phyloP scores from a whole-genome alignment of 2,888 invertebrate genomes.

The Baronia brevicornis region DNA sequence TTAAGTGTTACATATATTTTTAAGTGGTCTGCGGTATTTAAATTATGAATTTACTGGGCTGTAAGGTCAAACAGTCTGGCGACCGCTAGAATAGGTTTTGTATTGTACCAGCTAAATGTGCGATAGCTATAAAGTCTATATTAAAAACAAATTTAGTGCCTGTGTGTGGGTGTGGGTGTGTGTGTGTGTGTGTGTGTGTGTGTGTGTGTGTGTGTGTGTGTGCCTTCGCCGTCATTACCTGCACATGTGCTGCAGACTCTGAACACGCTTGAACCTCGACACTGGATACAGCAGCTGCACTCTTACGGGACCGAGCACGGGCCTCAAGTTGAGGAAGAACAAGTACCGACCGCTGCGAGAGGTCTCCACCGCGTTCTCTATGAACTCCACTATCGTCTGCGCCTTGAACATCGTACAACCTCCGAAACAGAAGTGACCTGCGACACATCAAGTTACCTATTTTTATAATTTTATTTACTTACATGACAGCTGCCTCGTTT shows the following conservation, averaged over 20 bases:
- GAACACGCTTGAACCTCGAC: constrained; percentile 93
- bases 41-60: too few relatives aligned
- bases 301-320: constrained; percentile 91
- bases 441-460: constrained; percentile 24
- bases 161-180: too few relatives aligned
- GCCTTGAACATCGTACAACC: constrained; percentile 96
- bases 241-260: constrained; percentile 95
- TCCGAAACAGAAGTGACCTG: constrained; percentile 97
- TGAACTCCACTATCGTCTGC: constrained; percentile 95
- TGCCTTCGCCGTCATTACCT: too few relatives aligned
- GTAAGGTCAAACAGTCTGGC: too few relatives aligned
- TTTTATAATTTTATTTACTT: too few relatives aligned
- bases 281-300: constrained; percentile 95
- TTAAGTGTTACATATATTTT: too few relatives aligned
- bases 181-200: too few relatives aligned
- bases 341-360: constrained; percentile 94
- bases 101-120: not conserved
- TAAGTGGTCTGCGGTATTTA: too few relatives aligned
- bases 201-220: too few relatives aligned
- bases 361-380: constrained; percentile 95
- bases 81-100: not conserved
- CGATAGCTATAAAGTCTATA: too few relatives aligned
- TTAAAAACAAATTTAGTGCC: too few relatives aligned
- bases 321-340: constrained; percentile 92
- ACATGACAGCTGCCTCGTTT: too few relatives aligned